Percentiles rank a stretch among this genome's conserved stretches.
phyloP scores from a whole-genome alignment of 2,113 vertebrate genomes.

The Leiothrix lutea region DNA sequence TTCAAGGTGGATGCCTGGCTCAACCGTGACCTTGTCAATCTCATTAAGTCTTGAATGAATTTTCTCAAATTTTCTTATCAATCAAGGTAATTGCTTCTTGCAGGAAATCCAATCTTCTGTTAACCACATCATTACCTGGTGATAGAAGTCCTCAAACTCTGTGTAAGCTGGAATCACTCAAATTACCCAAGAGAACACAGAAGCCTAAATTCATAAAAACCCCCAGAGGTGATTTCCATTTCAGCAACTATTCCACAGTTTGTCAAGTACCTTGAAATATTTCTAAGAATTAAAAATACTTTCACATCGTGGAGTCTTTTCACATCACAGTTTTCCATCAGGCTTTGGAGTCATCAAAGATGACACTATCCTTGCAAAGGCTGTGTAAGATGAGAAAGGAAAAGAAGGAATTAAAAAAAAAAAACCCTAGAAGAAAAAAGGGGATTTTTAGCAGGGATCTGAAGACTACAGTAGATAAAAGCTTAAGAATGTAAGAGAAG shows the following conservation, averaged over 20 bases:
- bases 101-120: constrained; percentile 58
- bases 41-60: constrained; percentile 48
- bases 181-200: background rate
- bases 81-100: constrained; percentile 57
- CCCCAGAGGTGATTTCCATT: background rate
- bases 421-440: background rate
- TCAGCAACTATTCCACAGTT: background rate
- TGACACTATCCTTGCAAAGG: background rate
- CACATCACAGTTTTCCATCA: background rate
- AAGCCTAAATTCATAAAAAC: constrained; percentile 22
- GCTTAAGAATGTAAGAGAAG: background rate
- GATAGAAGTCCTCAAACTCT: constrained; percentile 30
- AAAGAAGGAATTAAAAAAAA: background rate
- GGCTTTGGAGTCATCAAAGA: background rate
- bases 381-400: background rate
- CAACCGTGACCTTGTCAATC: constrained; percentile 51
- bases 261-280: background rate
- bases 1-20: constrained; percentile 30
- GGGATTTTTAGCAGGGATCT: background rate
- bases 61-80: constrained; percentile 61
- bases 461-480: background rate
- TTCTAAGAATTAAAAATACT: constrained; percentile 5
- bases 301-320: background rate
- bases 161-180: constrained; percentile 26
- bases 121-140: constrained; percentile 54